A percentile compares a stretch with the other conserved stretches of the same genome.
Evolutionary conservation across 2,797 vertebrate genomes (phyloP).

Genomic region (Carduelis carduelis): DNA sequence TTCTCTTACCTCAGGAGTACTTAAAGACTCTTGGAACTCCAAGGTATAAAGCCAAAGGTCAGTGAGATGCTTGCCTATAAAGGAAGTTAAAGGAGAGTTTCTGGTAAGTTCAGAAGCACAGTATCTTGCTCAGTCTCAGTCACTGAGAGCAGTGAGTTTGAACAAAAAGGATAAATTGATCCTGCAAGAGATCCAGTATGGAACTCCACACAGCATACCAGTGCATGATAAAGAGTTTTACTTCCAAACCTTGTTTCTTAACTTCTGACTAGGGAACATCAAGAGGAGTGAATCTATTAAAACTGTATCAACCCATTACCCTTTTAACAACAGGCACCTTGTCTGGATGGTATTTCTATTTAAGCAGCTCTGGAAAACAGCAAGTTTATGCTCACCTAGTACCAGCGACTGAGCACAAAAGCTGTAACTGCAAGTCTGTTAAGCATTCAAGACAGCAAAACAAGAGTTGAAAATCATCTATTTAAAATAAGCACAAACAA

Average conservation of each 20-base stretch:
- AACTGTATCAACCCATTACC: background rate
- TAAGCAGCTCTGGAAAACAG: background rate
- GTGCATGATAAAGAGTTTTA: background rate
- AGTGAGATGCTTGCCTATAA: slow-evolving; percentile 65
- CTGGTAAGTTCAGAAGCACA: slow-evolving; percentile 58
- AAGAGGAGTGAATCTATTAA: background rate
- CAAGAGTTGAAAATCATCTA: background rate
- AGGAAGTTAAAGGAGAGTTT: slow-evolving; percentile 69
- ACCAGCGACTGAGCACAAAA: background rate
- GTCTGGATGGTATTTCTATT: background rate
- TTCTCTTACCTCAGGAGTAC: slow-evolving; percentile 62
- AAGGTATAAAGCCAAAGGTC: slow-evolving; percentile 64
- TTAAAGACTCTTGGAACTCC: slow-evolving; percentile 63
- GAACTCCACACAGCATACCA: background rate
- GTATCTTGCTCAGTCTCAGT: slow-evolving; percentile 33
- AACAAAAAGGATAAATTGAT: slow-evolving; percentile 1
- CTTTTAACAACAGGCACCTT: background rate
- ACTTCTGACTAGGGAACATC: background rate
- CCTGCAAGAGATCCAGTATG: background rate
- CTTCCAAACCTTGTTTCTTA: background rate
- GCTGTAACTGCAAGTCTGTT: background rate
- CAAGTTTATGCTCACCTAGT: background rate
- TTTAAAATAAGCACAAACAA: background rate
- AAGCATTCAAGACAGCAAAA: background rate
- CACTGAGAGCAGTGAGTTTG: slow-evolving; percentile 58